phyloP scores from a whole-genome alignment of 1,140 invertebrate genomes.

The Nomia melanderi region DNA sequence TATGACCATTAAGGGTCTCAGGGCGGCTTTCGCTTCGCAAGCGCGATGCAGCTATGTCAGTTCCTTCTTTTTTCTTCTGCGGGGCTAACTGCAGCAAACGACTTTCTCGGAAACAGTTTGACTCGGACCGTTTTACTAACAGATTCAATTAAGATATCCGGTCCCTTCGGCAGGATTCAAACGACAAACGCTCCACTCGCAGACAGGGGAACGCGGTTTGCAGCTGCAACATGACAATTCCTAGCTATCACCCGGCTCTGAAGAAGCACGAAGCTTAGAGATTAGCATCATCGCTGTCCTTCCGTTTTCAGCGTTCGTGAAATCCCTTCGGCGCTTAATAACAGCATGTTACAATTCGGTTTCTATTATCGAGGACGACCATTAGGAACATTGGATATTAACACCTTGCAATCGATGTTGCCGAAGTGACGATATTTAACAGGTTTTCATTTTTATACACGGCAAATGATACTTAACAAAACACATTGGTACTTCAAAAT shows the following conservation, averaged over 20 bases:
- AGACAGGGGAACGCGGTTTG: constrained; percentile 1
- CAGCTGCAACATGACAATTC: constrained; percentile 34
- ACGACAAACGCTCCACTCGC: neutral
- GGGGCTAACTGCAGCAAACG: neutral
- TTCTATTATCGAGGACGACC: neutral
- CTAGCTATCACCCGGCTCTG: constrained; percentile 9
- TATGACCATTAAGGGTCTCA: neutral
- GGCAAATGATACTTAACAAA: no score
- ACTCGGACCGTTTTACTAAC: constrained; percentile 19
- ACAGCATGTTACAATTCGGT: neutral
- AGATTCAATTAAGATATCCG: constrained; percentile 52
- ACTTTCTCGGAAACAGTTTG: constrained; percentile 28
- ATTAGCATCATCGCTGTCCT: constrained; percentile 10
- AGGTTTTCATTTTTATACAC: no score
- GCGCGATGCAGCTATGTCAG: no score
- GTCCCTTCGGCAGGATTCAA: constrained; percentile 32
- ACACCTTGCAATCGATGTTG: no score
- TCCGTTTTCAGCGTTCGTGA: neutral
- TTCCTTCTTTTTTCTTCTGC: constrained; percentile 5
- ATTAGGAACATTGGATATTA: neutral
- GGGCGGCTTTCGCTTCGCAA: neutral
- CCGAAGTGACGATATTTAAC: no score
- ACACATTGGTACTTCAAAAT: no score
- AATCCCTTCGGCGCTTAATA: neutral
- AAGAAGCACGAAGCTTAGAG: constrained; percentile 13